A percentile compares a stretch with the other conserved stretches of the same genome.
These are phyloP conservation scores for Calephelis perditalis DNA, from an alignment of 2,888 invertebrate species.

Conservation along the genomic window DNA sequence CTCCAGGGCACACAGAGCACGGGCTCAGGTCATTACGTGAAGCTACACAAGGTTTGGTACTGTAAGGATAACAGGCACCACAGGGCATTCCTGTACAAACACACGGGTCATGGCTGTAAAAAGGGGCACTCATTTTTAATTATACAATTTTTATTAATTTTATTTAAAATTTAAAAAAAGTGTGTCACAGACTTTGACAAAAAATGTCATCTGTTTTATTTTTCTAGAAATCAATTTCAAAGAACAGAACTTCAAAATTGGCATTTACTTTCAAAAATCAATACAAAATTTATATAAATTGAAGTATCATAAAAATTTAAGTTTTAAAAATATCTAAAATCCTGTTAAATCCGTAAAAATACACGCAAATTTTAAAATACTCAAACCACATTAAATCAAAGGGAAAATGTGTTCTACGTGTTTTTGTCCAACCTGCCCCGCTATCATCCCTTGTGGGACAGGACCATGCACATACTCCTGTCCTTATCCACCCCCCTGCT, in stretches of 20 bases:
- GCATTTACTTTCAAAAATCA: slow-evolving; percentile 18
- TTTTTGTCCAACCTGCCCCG: slow-evolving; percentile 60
- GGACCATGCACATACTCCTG: slow-evolving; percentile 51
- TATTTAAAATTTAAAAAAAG: slow-evolving; percentile 16
- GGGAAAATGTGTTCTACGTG: slow-evolving; percentile 47
- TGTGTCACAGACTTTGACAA: not conserved
- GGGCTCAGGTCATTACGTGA: slow-evolving; percentile 52
- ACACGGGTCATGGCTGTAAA: slow-evolving; percentile 67
- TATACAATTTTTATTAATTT: slow-evolving; percentile 24
- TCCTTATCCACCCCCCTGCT: slow-evolving; percentile 53
- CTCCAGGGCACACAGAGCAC: slow-evolving; percentile 65
- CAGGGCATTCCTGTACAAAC: slow-evolving; percentile 58
- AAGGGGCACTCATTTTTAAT: slow-evolving; percentile 62
- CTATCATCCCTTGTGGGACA: slow-evolving; percentile 59
- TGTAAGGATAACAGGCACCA: slow-evolving; percentile 63
- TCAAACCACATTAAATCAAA: not conserved
- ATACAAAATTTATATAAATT: slow-evolving; percentile 23
- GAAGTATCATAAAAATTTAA: slow-evolving; percentile 24
- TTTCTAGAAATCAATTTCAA: not conserved
- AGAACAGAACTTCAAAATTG: slow-evolving; percentile 15
- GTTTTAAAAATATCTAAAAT: slow-evolving; percentile 18
- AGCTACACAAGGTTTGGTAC: slow-evolving; percentile 57
- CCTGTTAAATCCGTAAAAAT: slow-evolving; percentile 16
- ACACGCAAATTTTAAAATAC: slow-evolving; percentile 11
- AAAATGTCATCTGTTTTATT: slow-evolving; percentile 4